These are phyloP conservation scores for Marisa cornuarietis DNA, from an alignment of 1,140 invertebrate species.

Conservation along the genomic window DNA sequence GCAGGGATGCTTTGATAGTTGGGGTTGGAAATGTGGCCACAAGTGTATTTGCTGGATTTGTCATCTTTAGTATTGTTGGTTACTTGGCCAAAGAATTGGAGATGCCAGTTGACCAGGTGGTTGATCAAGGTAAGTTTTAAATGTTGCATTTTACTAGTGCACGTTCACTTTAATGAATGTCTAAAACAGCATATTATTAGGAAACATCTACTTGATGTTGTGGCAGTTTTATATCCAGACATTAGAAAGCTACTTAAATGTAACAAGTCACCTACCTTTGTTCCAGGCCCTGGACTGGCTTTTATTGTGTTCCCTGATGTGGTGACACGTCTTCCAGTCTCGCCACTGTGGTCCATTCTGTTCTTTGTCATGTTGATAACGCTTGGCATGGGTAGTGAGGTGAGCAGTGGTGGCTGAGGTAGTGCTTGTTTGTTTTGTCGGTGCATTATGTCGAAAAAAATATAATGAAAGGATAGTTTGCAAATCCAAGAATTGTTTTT, in stretches of 20 bases:
- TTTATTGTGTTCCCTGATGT: slow-evolving; percentile 98
- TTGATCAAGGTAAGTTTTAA: slow-evolving; percentile 74
- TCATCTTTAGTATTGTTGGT: slow-evolving; percentile 65
- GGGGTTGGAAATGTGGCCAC: slow-evolving; percentile 75
- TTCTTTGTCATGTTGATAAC: slow-evolving; percentile 99
- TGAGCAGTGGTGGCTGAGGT: slow-evolving; percentile 65
- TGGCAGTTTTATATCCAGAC: background rate
- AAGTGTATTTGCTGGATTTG: slow-evolving; percentile 65
- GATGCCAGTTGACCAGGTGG: slow-evolving; percentile 91
- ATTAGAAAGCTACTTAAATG: no score
- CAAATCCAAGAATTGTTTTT: no score
- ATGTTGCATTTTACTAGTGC: background rate
- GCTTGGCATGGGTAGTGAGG: slow-evolving; percentile 89
- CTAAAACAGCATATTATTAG: background rate
- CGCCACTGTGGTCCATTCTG: slow-evolving; percentile 94
- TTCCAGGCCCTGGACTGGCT: slow-evolving; percentile 87
- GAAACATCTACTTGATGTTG: background rate
- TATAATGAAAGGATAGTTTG: no score
- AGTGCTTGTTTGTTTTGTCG: slow-evolving; percentile 5
- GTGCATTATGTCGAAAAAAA: background rate
- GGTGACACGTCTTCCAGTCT: slow-evolving; percentile 91
- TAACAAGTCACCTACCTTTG: slow-evolving; percentile 14
- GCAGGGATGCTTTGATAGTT: slow-evolving; percentile 93
- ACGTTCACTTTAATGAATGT: background rate
- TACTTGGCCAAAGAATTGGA: slow-evolving; percentile 74